Evolutionary conservation across 2,113 vertebrate genomes (phyloP), one percentile per base, ranked within the genome.

Genomic region (Lutjanus erythropterus): DNA sequence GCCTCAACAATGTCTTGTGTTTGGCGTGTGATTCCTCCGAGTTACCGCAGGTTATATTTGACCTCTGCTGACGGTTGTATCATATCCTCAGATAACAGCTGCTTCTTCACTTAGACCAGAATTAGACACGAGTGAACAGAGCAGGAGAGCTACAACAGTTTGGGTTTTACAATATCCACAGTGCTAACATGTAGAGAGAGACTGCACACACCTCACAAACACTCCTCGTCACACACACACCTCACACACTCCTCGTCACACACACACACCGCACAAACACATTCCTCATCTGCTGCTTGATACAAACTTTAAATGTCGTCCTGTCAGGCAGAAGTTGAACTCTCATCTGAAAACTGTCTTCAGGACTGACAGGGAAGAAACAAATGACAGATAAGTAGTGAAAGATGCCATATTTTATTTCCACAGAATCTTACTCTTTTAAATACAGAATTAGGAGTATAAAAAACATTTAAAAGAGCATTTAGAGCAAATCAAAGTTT

Each of bases 31-130:
- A 15, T 62, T 66, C 42, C 75, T 71, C 59, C 16, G 73, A 70
- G 66, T 77, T 73, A 56, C 58, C 41, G 41, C 41, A 31, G 71
- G 84, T 87, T 87, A 89, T 89, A 89, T 90, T 87, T 84, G 72
- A 80, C 68, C 79, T 50, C 50, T 50, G 80, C 77, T 88, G 79
- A 72, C 5, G n/a, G 46, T 44, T 58, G 88, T 31, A 81, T 88
- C 81, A 9, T 16, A 72, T 83, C 80, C 70, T 86, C 64, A 59
- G 41, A 81, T 61, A 67, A 70, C 88, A 91, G 90, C 90, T 90
- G 90, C 82, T 23, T 29, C 53, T 15, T 42, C 65, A 56, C 71
- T 74, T 33, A 72, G 46, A 60, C 42, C 76, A 42, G 64, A 85
- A 56, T 86, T 91, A 89, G 87, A 84, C 25, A 50, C 15, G 35